Conservation (phyloP, 2,888 invertebrate genomes). For the Lithodes maja region DNA sequence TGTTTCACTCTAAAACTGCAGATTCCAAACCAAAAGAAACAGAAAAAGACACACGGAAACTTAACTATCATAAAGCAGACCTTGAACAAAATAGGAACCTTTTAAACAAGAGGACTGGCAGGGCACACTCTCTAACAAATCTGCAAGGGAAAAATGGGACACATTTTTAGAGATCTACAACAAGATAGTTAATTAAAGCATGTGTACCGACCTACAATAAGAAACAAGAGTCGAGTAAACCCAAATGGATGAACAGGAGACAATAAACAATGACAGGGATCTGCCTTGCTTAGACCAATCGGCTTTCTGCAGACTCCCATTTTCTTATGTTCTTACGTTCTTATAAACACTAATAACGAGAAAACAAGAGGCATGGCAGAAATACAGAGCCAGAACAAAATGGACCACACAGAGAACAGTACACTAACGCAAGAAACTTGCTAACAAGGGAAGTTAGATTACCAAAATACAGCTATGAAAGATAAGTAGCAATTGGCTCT, state of each 20-base stretch:
- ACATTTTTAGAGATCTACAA: background rate
- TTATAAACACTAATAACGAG: background rate
- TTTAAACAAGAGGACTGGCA: background rate
- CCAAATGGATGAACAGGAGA: conserved; percentile 12
- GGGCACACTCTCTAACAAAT: background rate
- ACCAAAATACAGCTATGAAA: no score
- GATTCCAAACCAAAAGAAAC: background rate
- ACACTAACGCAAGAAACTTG: conserved; percentile 25
- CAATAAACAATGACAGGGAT: no score
- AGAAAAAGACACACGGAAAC: background rate
- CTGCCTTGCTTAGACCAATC: no score
- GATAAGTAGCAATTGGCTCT: background rate
- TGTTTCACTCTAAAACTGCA: background rate
- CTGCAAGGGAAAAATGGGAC: background rate
- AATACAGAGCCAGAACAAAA: conserved; percentile 12
- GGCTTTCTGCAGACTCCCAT: no score
- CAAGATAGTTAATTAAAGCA: background rate
- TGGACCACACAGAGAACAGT: background rate
- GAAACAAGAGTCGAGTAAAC: background rate
- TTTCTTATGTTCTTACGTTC: no score
- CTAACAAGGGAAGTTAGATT: conserved; percentile 16
- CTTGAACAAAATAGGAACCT: background rate
- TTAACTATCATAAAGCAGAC: conserved; percentile 26
- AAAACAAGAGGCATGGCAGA: conserved; percentile 25
- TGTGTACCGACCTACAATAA: conserved; percentile 15